Percentiles rank a stretch among this genome's conserved stretches.
Conservation (phyloP, 53 echinoderm and acorn worm genomes). For the Patiria pectinifera region DNA sequence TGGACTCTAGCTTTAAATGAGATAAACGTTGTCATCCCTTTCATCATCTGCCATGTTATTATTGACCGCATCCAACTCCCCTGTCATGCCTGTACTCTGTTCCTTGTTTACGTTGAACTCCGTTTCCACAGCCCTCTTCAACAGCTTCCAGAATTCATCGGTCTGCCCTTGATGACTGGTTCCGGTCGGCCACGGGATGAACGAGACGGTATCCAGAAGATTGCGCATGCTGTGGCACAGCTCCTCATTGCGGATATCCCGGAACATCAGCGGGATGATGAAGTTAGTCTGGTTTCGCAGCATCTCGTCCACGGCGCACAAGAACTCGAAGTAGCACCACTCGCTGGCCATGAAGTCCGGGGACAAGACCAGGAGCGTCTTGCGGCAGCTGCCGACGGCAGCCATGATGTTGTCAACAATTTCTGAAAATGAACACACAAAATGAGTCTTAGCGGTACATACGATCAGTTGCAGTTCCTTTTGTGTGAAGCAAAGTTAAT, state of each 20-base stretch:
- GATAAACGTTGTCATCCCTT: neutral
- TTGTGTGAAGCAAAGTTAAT: too few species aligned
- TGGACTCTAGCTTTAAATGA: neutral
- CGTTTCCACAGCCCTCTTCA: conserved; percentile 49
- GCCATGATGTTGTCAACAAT: conserved; percentile 75
- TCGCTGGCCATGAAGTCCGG: conserved; percentile 85
- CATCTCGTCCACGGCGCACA: conserved; percentile 72
- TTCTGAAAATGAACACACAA: conserved; percentile 1
- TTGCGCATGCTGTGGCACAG: conserved; percentile 46
- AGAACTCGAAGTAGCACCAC: conserved; percentile 89
- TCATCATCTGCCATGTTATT: neutral
- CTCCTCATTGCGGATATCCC: conserved; percentile 24
- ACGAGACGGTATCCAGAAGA: conserved; percentile 35
- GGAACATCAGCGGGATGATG: conserved; percentile 56
- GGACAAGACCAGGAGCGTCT: conserved; percentile 82
- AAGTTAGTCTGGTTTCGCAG: conserved; percentile 39
- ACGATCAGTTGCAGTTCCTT: too few species aligned
- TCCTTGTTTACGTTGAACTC: conserved; percentile 18
- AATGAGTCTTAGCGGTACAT: too few species aligned
- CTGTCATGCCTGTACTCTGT: neutral
- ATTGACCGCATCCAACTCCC: neutral
- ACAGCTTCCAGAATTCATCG: conserved; percentile 36
- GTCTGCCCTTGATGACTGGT: conserved; percentile 4
- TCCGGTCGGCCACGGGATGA: conserved; percentile 39
- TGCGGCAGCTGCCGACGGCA: conserved; percentile 74